Base-by-base conservation (phyloP, 2,888 invertebrate genomes). In the Serrognathus titanus region DNA sequence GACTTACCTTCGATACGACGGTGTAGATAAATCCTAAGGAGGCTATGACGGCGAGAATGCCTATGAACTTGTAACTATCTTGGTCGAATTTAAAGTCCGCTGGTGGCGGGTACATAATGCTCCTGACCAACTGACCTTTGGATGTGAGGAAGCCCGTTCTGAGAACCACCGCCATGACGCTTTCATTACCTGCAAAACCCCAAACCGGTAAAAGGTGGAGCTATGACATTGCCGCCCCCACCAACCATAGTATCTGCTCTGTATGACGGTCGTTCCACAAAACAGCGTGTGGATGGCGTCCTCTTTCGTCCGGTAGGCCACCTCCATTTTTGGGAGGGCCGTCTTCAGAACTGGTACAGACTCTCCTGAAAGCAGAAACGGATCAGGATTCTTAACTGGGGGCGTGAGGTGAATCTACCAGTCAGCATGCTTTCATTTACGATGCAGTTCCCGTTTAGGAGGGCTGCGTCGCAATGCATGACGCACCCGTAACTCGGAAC, bases 391-490 rank as follows among this genome's bases (percentile, higher is more conserved):
- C 24, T 31, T 31, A 7, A 31, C 7, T 31, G 24, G 24, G 7
- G 24, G 7, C 24, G 24, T 31, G 3, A 31, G 24, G 24, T 31
- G 24, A 31, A 31, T 61, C 69, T 69, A 90, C 92, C 93, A 60
- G 97, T 97, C 0, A 97, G 84, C 94, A 96, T 96, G 67, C 95
- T 92, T 80, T 97, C 97, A 72, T 97, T 96, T 10, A 97, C 84
- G 57, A 97, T 92, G 60, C 94, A 94, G 60, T 89, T 88, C 7
- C 97, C 97, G 0, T 82, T 80, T 0, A 96, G 80, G 20, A 97
- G 80, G 0, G 92, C 92, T 0, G 95, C 95, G 77, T 97, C 97
- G 74, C 94, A 95, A 58, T 90, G 90, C 88, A 97, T 86, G n/a
- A 85, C 81, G 74, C 93, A 92, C 0, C 94, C 94, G 55, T 84